phyloP scores from a whole-genome alignment of 2,797 vertebrate genomes.

The Gallirallus australis region DNA sequence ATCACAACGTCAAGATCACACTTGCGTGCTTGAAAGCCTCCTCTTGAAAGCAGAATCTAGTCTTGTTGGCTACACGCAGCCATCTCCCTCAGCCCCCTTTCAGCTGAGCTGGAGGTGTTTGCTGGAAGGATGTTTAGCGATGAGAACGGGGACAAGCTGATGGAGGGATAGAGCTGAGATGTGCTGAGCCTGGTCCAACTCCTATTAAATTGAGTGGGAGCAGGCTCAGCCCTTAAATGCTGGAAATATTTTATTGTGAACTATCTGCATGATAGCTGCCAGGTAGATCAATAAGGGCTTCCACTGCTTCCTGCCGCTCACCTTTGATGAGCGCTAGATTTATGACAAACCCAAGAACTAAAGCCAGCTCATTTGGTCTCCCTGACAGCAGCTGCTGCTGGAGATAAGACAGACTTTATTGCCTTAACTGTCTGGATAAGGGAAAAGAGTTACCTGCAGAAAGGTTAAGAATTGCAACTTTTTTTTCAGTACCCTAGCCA shows the following conservation, averaged over 20 bases:
- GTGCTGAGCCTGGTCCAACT: background rate
- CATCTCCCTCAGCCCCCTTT: background rate
- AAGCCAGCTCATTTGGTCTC: constrained; percentile 29
- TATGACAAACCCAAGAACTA: constrained; percentile 37
- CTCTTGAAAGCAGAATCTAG: background rate
- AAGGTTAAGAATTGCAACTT: constrained; percentile 7
- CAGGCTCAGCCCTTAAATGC: constrained; percentile 29
- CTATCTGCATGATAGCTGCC: constrained; percentile 40
- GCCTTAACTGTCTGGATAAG: constrained; percentile 19
- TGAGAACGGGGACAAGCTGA: background rate
- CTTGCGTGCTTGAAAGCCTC: background rate
- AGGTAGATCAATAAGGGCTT: constrained; percentile 54
- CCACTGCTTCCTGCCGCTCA: constrained; percentile 45
- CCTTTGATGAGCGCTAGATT: constrained; percentile 53
- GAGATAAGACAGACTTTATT: constrained; percentile 49
- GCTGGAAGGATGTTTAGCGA: background rate
- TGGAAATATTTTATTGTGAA: constrained; percentile 49
- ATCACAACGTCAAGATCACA: background rate
- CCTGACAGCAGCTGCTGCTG: constrained; percentile 27
- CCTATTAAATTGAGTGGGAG: constrained; percentile 7
- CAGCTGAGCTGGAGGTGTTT: background rate
- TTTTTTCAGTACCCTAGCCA: background rate
- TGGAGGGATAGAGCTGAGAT: background rate
- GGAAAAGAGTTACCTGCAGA: background rate
- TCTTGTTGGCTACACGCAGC: background rate